Base-by-base conservation (phyloP, 2,888 invertebrate genomes). In the Zaprionus lineosus region DNA sequence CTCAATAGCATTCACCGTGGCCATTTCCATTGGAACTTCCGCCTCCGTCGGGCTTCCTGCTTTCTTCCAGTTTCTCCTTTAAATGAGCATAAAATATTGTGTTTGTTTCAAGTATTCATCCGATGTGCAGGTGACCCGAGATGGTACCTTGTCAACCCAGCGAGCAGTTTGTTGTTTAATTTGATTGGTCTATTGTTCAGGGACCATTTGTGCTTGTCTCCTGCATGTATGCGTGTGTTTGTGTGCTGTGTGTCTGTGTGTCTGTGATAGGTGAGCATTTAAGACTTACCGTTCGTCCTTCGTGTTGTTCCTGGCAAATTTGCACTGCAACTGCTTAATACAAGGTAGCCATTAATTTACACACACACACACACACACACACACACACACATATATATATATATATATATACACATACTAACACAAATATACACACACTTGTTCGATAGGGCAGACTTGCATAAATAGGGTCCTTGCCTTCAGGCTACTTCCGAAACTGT, bases 41-140 rank as follows among this genome's bases (percentile, higher is more conserved):
- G 39, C 29, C 33, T 40, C 26, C 8, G 8, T 18, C 28, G 11
- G 31, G 12, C 34, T 40, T 52, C 33, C 26, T 12, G 9, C 46
- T 33, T 16, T 29, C 19, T 1, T 21, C 3, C 4, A 29, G 1
- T 43, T 7, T 8, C 37, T 28, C 26, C 19, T n/a, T 3, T 28
- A 36, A 55, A 46, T 24, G 39, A 16, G 33, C 46, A 59, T 53
- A 63, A 57, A 60, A 57, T 51, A 70, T 47, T 55, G 33, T 47
- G 66, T 72, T 77, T 67, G 52, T 60, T 67, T 53, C 46, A 57
- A 41, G 12, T 47, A 57, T 46, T 52, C 55, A 64, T 58, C 70
- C 43, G 68, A 60, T 52, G 44, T 55, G 44, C 11, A 48, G 44
- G n/a, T n/a, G n/a, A n/a, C n/a, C n/a, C n/a, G n/a, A n/a, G n/a